phyloP scores from a whole-genome alignment of 2,797 vertebrate genomes.

The Gila robusta region DNA sequence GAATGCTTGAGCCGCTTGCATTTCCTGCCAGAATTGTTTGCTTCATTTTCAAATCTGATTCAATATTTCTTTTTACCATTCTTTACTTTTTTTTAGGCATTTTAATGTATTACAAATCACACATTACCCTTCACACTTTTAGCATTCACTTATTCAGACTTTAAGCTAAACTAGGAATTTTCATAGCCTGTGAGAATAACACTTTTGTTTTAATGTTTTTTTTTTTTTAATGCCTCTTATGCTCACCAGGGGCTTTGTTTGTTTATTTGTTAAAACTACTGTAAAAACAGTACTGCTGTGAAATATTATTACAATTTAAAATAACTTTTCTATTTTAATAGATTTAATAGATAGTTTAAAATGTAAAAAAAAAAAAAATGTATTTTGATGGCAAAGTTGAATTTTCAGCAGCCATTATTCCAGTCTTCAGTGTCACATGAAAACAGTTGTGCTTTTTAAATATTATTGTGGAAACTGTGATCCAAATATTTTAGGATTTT shows the following conservation, averaged over 20 bases:
- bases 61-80: not conserved
- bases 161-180: not conserved
- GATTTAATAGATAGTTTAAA: not conserved
- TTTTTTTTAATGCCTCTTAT: too few relatives aligned
- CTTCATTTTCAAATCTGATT: constrained; percentile 26
- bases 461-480: not conserved
- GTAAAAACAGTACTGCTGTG: not conserved
- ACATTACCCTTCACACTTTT: not conserved
- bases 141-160: not conserved
- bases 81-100: not conserved
- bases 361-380: not conserved
- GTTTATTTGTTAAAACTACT: not conserved
- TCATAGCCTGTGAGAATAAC: not conserved
- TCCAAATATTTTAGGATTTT: not conserved
- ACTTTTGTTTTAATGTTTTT: not conserved
- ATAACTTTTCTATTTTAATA: not conserved
- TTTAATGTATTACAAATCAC: not conserved
- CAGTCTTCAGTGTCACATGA: not conserved
- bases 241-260: not conserved
- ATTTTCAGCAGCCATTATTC: not conserved
- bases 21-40: constrained; percentile 45
- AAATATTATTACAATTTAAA: not conserved
- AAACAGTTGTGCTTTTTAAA: too few relatives aligned
- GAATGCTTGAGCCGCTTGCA: constrained; percentile 39
- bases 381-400: not conserved